phyloP scores from a whole-genome alignment of 2,113 vertebrate species.

The Semicossyphus pulcher region DNA sequence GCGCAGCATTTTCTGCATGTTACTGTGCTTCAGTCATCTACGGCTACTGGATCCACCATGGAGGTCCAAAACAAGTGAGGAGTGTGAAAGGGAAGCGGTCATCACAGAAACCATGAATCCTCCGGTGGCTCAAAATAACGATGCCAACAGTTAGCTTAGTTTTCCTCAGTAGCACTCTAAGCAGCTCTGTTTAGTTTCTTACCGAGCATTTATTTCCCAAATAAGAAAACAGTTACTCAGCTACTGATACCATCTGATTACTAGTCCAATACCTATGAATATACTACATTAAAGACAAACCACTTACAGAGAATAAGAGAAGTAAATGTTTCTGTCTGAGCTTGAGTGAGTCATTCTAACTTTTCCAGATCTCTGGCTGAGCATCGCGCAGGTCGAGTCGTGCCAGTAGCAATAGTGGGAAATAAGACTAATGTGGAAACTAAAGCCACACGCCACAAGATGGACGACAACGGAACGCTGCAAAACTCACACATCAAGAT shows the following conservation, averaged over 20 bases:
- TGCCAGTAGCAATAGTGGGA: conserved; percentile 83
- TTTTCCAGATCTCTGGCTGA: conserved; percentile 85
- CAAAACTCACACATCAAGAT: conserved; percentile 64
- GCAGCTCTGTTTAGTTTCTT: conserved; percentile 16
- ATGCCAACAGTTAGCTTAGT: conserved; percentile 11
- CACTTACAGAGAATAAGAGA: conserved; percentile 65
- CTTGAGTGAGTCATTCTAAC: conserved; percentile 81
- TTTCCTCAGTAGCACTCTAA: not conserved
- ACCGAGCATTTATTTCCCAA: conserved; percentile 12
- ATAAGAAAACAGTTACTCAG: conserved; percentile 10
- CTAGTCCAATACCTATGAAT: conserved; percentile 50
- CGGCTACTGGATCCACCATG: conserved; percentile 4
- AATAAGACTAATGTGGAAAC: conserved; percentile 83
- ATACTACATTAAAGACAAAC: conserved; percentile 44
- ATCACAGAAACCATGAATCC: conserved; percentile 50
- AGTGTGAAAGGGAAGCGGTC: conserved; percentile 7
- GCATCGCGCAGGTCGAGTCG: conserved; percentile 44
- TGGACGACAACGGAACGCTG: conserved; percentile 75
- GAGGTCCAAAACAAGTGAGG: conserved; percentile 27
- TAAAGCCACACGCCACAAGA: conserved; percentile 81
- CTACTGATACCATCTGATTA: conserved; percentile 36
- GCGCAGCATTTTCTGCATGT: conserved; percentile 21
- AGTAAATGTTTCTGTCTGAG: conserved; percentile 76
- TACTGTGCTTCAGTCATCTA: not conserved
- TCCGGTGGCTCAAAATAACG: conserved; percentile 30